phyloP scores from a whole-genome alignment of 2,888 invertebrate genomes.

The Zeuzera pyrina region DNA sequence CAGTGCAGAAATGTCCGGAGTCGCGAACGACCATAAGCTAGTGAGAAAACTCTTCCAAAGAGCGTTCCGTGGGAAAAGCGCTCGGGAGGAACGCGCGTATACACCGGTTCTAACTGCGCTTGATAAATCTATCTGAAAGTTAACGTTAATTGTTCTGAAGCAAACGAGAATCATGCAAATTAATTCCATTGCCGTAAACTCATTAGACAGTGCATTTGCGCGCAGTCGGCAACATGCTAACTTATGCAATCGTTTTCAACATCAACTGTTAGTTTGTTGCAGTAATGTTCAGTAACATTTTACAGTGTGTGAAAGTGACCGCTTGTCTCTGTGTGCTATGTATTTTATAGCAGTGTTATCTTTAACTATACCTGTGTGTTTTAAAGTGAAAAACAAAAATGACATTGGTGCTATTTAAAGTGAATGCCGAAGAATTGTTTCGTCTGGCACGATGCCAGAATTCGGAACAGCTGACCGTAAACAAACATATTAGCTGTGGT shows the following conservation, averaged over 20 bases:
- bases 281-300: conserved; percentile 48
- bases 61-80: conserved; percentile 31
- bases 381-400: conserved; percentile 60
- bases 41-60: conserved; percentile 35
- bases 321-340: conserved; percentile 20
- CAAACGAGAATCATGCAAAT: conserved; percentile 27
- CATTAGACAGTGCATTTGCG: conserved; percentile 50
- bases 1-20: conserved; percentile 69
- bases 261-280: conserved; percentile 31
- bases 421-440: conserved; percentile 52
- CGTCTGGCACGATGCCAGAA: conserved; percentile 51
- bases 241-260: conserved; percentile 55
- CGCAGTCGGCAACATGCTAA: conserved; percentile 43
- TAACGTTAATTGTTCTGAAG: no score
- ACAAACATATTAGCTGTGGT: conserved; percentile 56
- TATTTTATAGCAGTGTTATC: conserved; percentile 13
- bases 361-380: conserved; percentile 17
- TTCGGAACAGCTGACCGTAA: conserved; percentile 64
- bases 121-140: neutral
- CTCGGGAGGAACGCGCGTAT: conserved; percentile 24
- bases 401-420: conserved; percentile 67
- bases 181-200: conserved; percentile 39
- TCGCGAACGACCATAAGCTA: conserved; percentile 52
- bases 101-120: neutral
- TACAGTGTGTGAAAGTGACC: conserved; percentile 42